Conservation (phyloP, 2,797 vertebrate species). For the Clarias pachynema region DNA sequence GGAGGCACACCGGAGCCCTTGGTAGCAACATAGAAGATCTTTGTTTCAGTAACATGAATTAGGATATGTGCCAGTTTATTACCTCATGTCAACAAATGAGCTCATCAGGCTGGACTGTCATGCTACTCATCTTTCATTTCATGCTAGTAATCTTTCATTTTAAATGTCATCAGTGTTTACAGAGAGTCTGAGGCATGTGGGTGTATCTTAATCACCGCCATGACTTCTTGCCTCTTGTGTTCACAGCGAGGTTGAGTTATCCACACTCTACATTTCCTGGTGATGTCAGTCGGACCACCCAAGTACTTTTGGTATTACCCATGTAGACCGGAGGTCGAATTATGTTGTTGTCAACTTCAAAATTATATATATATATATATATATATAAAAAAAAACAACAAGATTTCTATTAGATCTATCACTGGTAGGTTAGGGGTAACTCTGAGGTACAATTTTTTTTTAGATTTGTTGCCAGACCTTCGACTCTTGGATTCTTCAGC, state of each 20-base stretch:
- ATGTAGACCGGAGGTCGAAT: slow-evolving; percentile 16
- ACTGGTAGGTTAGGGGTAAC: background rate
- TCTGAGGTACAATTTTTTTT: background rate
- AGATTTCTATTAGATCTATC: background rate
- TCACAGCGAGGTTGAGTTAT: slow-evolving; percentile 28
- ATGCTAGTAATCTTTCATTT: slow-evolving; percentile 12
- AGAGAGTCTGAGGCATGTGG: slow-evolving; percentile 34
- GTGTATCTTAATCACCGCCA: slow-evolving; percentile 43
- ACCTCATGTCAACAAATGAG: slow-evolving; percentile 35
- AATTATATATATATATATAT: too few relatives aligned
- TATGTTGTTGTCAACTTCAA: slow-evolving; percentile 9
- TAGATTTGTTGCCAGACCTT: slow-evolving; percentile 2
- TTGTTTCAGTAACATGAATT: slow-evolving; percentile 27
- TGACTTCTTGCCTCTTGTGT: slow-evolving; percentile 30
- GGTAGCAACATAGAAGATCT: background rate
- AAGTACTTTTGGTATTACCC: slow-evolving; percentile 25
- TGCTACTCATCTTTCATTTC: slow-evolving; percentile 19
- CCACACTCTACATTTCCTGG: slow-evolving; percentile 15
- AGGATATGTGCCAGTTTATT: slow-evolving; percentile 1
- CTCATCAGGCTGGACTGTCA: slow-evolving; percentile 24
- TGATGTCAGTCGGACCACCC: slow-evolving; percentile 38
- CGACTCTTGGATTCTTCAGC: background rate
- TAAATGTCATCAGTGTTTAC: slow-evolving; percentile 28
- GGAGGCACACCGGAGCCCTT: background rate
- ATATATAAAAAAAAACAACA: slow-evolving; percentile 23